Conservation (phyloP, 2,113 vertebrate genomes). For the Otolemur garnettii region DNA sequence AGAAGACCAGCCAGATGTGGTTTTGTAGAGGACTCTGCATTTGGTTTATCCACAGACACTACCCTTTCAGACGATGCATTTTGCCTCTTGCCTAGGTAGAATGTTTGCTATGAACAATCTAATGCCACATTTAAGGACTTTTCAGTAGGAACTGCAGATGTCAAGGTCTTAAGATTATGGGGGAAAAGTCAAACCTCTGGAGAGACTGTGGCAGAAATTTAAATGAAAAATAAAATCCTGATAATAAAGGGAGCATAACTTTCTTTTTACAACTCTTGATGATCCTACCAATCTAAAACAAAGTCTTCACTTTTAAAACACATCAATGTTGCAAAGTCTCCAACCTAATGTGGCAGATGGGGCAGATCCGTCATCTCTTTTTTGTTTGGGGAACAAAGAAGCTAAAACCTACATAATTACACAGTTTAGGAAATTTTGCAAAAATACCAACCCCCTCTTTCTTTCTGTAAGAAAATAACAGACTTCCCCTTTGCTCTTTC, state of each 20-base stretch:
- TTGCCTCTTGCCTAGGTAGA: neutral
- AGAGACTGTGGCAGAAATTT: neutral
- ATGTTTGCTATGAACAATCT: neutral
- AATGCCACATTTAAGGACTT: neutral
- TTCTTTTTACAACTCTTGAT: neutral
- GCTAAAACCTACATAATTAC: neutral
- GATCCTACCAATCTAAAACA: neutral
- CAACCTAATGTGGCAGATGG: neutral
- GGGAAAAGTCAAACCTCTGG: neutral
- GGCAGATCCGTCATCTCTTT: neutral
- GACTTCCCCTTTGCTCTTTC: constrained; percentile 50
- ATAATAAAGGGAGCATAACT: neutral
- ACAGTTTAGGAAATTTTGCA: constrained; percentile 20
- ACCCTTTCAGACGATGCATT: neutral
- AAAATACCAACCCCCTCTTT: neutral
- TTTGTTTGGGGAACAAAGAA: neutral
- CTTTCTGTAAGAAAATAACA: neutral
- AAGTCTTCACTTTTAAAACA: constrained; percentile 18
- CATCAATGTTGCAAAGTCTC: neutral
- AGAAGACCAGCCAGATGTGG: neutral
- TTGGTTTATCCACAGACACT: neutral
- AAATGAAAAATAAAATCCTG: constrained; percentile 26
- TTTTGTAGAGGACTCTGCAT: fast-evolving
- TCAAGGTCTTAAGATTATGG: neutral
- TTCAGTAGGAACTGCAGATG: neutral